These are phyloP conservation scores for Apostichopus japonicus DNA, from an alignment of 35 echinoderm and acorn worm species.

Conservation along the genomic window DNA sequence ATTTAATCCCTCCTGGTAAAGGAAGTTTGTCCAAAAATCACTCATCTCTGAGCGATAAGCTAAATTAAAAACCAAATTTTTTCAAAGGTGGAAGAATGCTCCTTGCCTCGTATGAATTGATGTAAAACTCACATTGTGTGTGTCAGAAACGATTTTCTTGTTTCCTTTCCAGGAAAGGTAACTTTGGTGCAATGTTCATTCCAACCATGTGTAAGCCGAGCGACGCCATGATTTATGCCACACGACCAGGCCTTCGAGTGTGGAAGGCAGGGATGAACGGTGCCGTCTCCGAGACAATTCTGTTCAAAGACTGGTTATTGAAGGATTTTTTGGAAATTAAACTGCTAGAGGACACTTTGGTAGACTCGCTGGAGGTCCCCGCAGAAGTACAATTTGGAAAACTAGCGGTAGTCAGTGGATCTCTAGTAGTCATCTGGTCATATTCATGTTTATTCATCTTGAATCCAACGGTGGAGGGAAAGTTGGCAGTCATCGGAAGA, in stretches of 20 bases:
- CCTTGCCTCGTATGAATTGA: too few species aligned
- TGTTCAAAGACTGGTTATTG: slow-evolving; percentile 73
- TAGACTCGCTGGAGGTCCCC: neutral
- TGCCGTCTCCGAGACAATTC: slow-evolving; percentile 72
- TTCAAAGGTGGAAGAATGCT: too few species aligned
- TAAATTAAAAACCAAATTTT: too few species aligned
- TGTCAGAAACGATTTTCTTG: neutral
- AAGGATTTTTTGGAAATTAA: slow-evolving; percentile 53
- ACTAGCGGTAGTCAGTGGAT: slow-evolving; percentile 55
- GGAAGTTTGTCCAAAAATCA: too few species aligned
- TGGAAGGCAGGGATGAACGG: slow-evolving; percentile 79
- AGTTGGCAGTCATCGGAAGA: slow-evolving; percentile 59
- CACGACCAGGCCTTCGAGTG: slow-evolving; percentile 79
- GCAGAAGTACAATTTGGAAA: slow-evolving; percentile 80
- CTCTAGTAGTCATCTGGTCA: slow-evolving; percentile 70
- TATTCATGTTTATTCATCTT: slow-evolving; percentile 76
- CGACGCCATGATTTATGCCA: slow-evolving; percentile 74
- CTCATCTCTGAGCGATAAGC: too few species aligned
- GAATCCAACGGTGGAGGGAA: slow-evolving; percentile 59
- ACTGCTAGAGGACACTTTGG: slow-evolving; percentile 60
- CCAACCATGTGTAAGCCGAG: slow-evolving; percentile 81
- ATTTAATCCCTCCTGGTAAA: too few species aligned
- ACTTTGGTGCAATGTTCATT: slow-evolving; percentile 81
- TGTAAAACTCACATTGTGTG: too few species aligned
- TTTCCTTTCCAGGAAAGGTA: slow-evolving; percentile 67